Evolutionary conservation across 2,888 invertebrate genomes (phyloP), one percentile per base, ranked within the genome.

Genomic region (Leucoptera coffeella): DNA sequence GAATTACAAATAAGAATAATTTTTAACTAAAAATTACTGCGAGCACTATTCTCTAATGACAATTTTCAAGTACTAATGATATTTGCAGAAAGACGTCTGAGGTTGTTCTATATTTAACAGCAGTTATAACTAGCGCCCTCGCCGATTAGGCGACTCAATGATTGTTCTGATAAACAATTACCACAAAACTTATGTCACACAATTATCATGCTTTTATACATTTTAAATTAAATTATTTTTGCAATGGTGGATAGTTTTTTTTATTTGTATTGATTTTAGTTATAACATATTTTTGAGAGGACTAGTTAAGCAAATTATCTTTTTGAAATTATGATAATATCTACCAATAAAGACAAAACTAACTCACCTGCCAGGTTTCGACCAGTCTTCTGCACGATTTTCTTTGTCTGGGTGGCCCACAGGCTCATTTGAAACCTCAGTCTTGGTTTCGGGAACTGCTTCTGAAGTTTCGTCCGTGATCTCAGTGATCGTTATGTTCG

Each of bases 41-140:
- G 69, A 62, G 59, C 64, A 56, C 58, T 58, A 65, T 55, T 57
- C 57, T 53, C 54, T 51, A 59, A 55, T 60, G 65, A 67, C 65
- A 65, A 61, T 64, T 67, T 59, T 61, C 58, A 61, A 65, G 41
- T n/a, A n/a, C 58, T 58, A 54, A 56, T 54, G 43, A 54, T 53
- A 55, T 57, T 61, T 60, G 49, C 60, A 65, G 59, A 57, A 65
- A 61, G 56, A 53, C 53, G 47, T 47, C 45, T 50, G 48, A 50
- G 39, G 42, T 48, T 40, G 49, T 41, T 51, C 69, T 69, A 69
- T 61, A 65, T 64, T 64, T 69, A 67, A 45, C 64, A n/a, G n/a
- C n/a, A n/a, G n/a, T n/a, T n/a, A n/a, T n/a, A 58, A 57, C 59
- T 51, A 53, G 55, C 60, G 52, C 57, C 60, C 56, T 61, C 59